phyloP scores from a whole-genome alignment of 2,888 invertebrate species.

The Spilosoma lubricipeda region DNA sequence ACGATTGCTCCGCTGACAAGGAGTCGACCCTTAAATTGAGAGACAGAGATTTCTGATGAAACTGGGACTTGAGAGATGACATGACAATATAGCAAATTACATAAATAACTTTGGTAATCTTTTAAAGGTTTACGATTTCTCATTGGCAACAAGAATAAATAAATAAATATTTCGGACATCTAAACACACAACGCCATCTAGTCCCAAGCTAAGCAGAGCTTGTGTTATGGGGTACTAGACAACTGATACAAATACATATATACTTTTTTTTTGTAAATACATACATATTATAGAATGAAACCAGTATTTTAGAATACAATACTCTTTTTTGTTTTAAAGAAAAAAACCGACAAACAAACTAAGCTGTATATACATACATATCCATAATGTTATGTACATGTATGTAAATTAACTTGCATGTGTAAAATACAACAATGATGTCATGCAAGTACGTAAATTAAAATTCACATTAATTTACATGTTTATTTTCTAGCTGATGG shows the following conservation, averaged over 20 bases:
- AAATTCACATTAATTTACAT: constrained; percentile 16
- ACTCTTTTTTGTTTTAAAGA: background rate
- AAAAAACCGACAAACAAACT: background rate
- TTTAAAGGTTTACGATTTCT: too few relatives aligned
- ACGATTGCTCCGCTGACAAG: too few relatives aligned
- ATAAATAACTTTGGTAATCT: too few relatives aligned
- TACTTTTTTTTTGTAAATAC: too few relatives aligned
- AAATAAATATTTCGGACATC: too few relatives aligned
- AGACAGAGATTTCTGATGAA: background rate
- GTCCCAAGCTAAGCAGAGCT: too few relatives aligned
- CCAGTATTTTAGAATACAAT: too few relatives aligned
- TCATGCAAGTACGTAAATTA: constrained; percentile 13
- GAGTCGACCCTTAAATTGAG: background rate
- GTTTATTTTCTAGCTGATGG: constrained; percentile 7
- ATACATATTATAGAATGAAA: too few relatives aligned
- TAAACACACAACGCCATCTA: too few relatives aligned
- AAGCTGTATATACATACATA: background rate
- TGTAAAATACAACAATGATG: constrained; percentile 8
- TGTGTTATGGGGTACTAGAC: too few relatives aligned
- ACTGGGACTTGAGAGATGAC: background rate
- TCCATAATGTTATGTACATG: constrained; percentile 4
- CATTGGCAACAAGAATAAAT: background rate
- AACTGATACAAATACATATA: too few relatives aligned
- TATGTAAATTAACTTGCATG: constrained; percentile 4
- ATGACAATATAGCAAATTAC: background rate